Percentiles rank a stretch among this genome's conserved stretches.
phyloP scores from a whole-genome alignment of 2,113 vertebrate genomes.

The Rhabdomys dilectus region DNA sequence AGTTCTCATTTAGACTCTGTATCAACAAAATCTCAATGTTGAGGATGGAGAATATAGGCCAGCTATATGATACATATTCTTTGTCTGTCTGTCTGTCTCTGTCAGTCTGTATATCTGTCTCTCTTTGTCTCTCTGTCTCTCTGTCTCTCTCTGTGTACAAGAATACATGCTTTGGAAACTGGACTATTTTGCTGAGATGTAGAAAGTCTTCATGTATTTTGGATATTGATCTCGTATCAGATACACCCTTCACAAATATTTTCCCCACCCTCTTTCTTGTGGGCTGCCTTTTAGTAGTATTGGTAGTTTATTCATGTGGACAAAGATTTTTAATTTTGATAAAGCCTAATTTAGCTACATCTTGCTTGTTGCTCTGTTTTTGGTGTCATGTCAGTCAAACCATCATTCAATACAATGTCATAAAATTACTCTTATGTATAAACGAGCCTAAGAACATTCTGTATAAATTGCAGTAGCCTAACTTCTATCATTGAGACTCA shows the following conservation, averaged over 20 bases:
- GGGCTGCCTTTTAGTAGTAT: neutral
- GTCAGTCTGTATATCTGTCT: too few species aligned
- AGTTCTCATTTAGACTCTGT: neutral
- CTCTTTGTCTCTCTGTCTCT: neutral
- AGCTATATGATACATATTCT: neutral
- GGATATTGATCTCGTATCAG: neutral
- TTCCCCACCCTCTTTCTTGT: neutral
- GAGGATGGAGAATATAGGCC: too few species aligned
- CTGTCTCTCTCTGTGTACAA: neutral
- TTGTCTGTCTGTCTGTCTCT: neutral
- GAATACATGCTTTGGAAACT: neutral
- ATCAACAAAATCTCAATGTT: neutral
- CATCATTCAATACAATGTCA: neutral
- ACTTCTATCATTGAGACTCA: slow-evolving; percentile 38
- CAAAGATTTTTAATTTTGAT: slow-evolving; percentile 25
- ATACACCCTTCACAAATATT: neutral
- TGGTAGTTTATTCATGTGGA: neutral
- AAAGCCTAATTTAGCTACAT: slow-evolving; percentile 18
- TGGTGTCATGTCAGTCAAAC: neutral
- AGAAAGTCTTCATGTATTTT: slow-evolving; percentile 14
- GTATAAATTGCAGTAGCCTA: neutral
- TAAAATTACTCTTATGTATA: neutral
- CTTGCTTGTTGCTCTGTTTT: neutral
- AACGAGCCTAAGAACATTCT: neutral
- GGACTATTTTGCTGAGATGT: neutral